Percentiles rank a stretch among this genome's conserved stretches.
Conservation (phyloP, 2,888 invertebrate genomes). For the Limenitis arthemis region DNA sequence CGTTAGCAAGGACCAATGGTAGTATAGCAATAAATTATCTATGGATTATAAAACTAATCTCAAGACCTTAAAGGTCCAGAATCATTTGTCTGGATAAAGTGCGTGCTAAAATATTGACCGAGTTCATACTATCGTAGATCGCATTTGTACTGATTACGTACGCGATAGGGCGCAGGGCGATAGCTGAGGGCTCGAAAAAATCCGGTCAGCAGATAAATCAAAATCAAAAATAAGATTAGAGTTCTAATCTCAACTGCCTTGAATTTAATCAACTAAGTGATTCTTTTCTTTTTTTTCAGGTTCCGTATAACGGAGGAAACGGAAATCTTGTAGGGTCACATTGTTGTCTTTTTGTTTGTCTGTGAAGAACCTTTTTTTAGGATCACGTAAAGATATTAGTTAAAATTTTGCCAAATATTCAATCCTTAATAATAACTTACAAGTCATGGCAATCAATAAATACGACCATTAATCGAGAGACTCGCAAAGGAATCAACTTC, state of each 20-base stretch:
- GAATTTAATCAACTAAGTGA: constrained; percentile 5
- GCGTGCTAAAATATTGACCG: constrained; percentile 64
- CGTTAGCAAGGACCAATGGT: neutral
- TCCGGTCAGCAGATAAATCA: constrained; percentile 21
- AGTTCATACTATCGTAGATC: constrained; percentile 48
- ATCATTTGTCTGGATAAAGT: constrained; percentile 62
- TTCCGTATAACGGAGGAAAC: too few relatives aligned
- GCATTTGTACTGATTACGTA: constrained; percentile 63
- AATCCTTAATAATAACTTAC: too few relatives aligned
- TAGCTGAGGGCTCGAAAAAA: constrained; percentile 36
- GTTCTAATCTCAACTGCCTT: constrained; percentile 1
- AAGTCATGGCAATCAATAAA: too few relatives aligned
- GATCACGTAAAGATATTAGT: too few relatives aligned
- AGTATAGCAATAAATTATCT: neutral
- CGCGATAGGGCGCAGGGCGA: constrained; percentile 30
- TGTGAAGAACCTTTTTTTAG: too few relatives aligned
- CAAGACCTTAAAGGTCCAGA: constrained; percentile 37
- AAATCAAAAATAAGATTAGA: constrained; percentile 21
- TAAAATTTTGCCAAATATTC: too few relatives aligned
- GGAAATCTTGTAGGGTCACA: neutral
- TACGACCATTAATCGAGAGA: too few relatives aligned
- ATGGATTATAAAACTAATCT: constrained; percentile 11
- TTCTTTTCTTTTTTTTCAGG: neutral
- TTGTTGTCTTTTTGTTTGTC: neutral
- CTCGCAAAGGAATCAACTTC: too few relatives aligned